Conservation (phyloP, 1,140 invertebrate genomes). For the Epicauta chinensis region DNA sequence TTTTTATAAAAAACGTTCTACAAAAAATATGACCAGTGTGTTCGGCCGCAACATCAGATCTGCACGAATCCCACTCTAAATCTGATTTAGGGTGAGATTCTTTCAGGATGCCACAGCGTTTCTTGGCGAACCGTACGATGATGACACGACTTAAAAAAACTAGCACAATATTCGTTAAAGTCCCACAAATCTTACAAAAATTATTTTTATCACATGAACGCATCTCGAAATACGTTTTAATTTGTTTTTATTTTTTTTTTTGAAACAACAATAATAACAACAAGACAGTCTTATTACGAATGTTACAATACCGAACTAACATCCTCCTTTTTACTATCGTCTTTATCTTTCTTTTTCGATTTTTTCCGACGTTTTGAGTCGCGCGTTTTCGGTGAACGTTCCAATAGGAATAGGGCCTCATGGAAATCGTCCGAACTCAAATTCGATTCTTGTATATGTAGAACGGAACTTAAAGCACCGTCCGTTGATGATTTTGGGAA, state of each 20-base stretch:
- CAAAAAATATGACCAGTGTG: constrained; percentile 12
- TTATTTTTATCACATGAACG: constrained; percentile 24
- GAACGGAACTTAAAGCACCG: constrained; percentile 52
- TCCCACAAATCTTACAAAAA: constrained; percentile 10
- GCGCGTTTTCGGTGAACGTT: constrained; percentile 48
- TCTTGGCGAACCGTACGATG: no score
- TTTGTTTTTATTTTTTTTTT: no score
- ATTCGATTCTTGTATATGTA: constrained; percentile 54
- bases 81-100: no score
- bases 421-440: constrained; percentile 57
- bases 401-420: constrained; percentile 52
- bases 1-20: constrained; percentile 13
- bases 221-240: constrained; percentile 14
- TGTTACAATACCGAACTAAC: constrained; percentile 34
- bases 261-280: constrained; percentile 15
- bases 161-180: neutral
- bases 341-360: constrained; percentile 43
- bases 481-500: constrained; percentile 55
- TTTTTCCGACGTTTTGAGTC: constrained; percentile 43
- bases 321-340: constrained; percentile 39
- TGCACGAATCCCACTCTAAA: no score
- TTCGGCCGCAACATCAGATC: no score
- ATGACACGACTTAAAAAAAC: no score
- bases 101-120: no score
- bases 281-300: constrained; percentile 18